A percentile compares a stretch with the other conserved stretches of the same genome.
Conservation (phyloP, 2,888 invertebrate species). For the Oscheius sp. region DNA sequence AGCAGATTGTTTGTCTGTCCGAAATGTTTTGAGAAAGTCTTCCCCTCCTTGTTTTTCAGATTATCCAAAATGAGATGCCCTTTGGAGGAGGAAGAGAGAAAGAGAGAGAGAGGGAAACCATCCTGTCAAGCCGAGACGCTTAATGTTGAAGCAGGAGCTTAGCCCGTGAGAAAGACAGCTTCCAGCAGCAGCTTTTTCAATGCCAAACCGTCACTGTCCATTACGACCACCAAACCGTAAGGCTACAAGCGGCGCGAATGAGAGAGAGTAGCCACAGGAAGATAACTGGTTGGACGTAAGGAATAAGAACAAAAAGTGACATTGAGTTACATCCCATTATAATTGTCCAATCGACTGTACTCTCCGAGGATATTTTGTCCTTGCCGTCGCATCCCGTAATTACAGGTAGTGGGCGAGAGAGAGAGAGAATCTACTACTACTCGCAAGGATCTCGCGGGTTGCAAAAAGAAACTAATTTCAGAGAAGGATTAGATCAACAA, state of each 20-base stretch:
- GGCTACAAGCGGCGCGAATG: too few relatives aligned
- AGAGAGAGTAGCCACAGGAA: not conserved
- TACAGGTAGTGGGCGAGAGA: too few relatives aligned
- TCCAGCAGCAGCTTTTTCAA: not conserved
- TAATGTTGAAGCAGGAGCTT: constrained; percentile 7
- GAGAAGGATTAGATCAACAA: not conserved
- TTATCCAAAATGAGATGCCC: too few relatives aligned
- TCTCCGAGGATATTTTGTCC: too few relatives aligned
- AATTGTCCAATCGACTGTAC: not conserved
- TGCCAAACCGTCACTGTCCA: not conserved
- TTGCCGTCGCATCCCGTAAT: too few relatives aligned
- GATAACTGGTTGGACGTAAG: not conserved
- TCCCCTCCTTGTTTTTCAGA: not conserved
- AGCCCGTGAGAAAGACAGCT: not conserved
- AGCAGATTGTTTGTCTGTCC: not conserved
- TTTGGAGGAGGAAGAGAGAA: not conserved
- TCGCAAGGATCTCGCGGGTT: too few relatives aligned
- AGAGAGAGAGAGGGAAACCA: not conserved
- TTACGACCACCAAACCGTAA: too few relatives aligned
- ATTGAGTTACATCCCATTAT: not conserved
- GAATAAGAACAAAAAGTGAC: not conserved
- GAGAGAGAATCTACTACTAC: too few relatives aligned
- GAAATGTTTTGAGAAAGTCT: not conserved
- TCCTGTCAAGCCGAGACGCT: constrained; percentile 1
- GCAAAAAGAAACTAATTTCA: too few relatives aligned